A percentile compares a stretch with the other conserved stretches of the same genome.
Evolutionary conservation across 2,888 invertebrate genomes (phyloP).

Genomic region (Nephrocerus scutellatus): DNA sequence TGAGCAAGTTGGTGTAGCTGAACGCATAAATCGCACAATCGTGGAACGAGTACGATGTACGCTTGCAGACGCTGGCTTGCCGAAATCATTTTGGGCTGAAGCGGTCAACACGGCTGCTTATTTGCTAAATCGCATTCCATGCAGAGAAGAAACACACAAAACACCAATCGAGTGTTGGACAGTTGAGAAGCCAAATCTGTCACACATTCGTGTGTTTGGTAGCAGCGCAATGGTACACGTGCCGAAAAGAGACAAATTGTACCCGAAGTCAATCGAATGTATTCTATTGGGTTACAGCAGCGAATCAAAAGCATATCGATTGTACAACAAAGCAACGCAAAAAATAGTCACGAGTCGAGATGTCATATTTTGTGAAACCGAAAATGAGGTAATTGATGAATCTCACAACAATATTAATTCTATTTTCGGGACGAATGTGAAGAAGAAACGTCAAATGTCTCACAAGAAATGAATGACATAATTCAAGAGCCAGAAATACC

Average conservation of each 20-base stretch:
- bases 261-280: conserved; percentile 9
- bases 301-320: conserved; percentile 14
- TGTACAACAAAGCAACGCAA: conserved; percentile 2
- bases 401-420: no score
- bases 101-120: conserved; percentile 9
- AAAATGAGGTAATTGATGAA: no score
- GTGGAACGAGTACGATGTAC: conserved; percentile 21
- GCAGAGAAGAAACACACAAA: neutral
- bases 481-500: no score
- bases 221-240: conserved; percentile 13
- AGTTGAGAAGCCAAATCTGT: conserved; percentile 3
- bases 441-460: neutral
- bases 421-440: conserved; percentile 11
- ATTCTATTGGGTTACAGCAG: conserved; percentile 13
- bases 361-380: no score
- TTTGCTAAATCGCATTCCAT: conserved; percentile 4
- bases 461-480: no score
- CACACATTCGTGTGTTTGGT: conserved; percentile 12
- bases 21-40: conserved; percentile 22
- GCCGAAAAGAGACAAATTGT: conserved; percentile 7
- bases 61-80: conserved; percentile 14
- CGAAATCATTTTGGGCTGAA: conserved; percentile 3
- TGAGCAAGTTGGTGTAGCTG: conserved; percentile 25
- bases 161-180: conserved; percentile 1
- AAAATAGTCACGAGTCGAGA: conserved; percentile 5